Base-by-base conservation (phyloP, 2,113 vertebrate genomes). In the Anoplopoma fimbria region DNA sequence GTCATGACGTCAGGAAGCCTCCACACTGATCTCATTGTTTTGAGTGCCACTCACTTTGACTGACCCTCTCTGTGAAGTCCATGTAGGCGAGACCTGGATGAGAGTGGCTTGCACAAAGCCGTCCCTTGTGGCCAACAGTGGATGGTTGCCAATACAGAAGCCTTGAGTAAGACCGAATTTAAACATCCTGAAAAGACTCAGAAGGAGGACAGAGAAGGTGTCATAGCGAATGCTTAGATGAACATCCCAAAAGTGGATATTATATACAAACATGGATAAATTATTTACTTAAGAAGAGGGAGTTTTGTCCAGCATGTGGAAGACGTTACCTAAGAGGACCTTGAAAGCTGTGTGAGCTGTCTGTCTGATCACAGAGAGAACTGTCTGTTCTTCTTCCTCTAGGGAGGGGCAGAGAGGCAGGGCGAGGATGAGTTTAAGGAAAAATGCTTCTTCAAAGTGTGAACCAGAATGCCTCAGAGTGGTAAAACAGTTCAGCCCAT, bases 11-110 rank as follows among this genome's bases (percentile, higher is more conserved):
- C 87, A 81, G 68, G 83, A 75, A 12, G 53, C 75, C 80, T 51
- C 75, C 92, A 95, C 94, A 95, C 85, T 92, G 88, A 83, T 84
- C 85, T 93, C 91, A 92, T 94, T 95, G 94, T 95, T 79, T 77
- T 77, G 63, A 67, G 81, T 80, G 88, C 80, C 86, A 87, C 82
- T 87, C 64, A 79, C 58, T 84, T 88, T 79, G 81, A 91, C 82
- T 82, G 88, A 92, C 82, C 68, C 76, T 84, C 87, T 83, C 75
- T 90, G 77, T 90, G 81, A 91, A 91, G 81, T 75, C 77, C 61
- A 69, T 49, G 90, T 92, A 84, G 91, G 92, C 86, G 79, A 88
- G 83, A 84, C 84, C 78, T 84, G 69, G 88, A 69, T 83, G 79
- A 83, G 55, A 93, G 87, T 69, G 34, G 60, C 69, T 77, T n/a